Percentiles rank a stretch among this genome's conserved stretches.
phyloP scores from a whole-genome alignment of 2,888 invertebrate genomes.

The Gerris lacustris region DNA sequence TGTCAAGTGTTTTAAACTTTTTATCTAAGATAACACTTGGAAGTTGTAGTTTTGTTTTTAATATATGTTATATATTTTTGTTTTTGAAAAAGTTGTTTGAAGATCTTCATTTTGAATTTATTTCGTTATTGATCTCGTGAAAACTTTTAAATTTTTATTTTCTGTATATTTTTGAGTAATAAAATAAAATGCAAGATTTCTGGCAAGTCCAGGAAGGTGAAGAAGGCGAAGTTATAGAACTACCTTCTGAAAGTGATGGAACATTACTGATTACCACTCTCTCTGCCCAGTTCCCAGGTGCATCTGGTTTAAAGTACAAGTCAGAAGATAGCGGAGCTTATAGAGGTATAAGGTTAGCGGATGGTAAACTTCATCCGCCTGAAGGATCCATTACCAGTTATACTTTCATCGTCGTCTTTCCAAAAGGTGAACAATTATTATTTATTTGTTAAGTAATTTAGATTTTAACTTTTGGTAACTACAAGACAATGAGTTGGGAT shows the following conservation, averaged over 20 bases:
- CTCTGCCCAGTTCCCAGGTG: slow-evolving; percentile 90
- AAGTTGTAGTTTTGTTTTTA: no score
- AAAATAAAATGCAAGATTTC: slow-evolving; percentile 36
- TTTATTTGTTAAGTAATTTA: background rate
- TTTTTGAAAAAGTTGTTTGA: no score
- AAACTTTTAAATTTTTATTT: no score
- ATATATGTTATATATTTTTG: no score
- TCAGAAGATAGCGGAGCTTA: slow-evolving; percentile 47
- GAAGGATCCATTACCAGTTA: slow-evolving; percentile 68
- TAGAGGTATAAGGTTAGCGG: slow-evolving; percentile 77
- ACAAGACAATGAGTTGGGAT: background rate
- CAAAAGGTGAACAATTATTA: slow-evolving; percentile 39
- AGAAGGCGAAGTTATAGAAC: slow-evolving; percentile 86
- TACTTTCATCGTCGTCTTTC: slow-evolving; percentile 46
- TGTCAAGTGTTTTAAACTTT: no score
- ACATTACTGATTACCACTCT: slow-evolving; percentile 81
- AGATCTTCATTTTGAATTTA: no score
- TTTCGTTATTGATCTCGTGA: no score
- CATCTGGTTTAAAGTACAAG: slow-evolving; percentile 90
- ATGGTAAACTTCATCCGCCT: slow-evolving; percentile 83
- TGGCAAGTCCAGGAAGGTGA: slow-evolving; percentile 92
- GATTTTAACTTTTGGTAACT: background rate
- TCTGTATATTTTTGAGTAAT: no score
- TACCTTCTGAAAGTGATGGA: slow-evolving; percentile 86
- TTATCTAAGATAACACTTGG: no score